phyloP scores from a whole-genome alignment of 2,113 vertebrate genomes.

The Apodemus speciosus region DNA sequence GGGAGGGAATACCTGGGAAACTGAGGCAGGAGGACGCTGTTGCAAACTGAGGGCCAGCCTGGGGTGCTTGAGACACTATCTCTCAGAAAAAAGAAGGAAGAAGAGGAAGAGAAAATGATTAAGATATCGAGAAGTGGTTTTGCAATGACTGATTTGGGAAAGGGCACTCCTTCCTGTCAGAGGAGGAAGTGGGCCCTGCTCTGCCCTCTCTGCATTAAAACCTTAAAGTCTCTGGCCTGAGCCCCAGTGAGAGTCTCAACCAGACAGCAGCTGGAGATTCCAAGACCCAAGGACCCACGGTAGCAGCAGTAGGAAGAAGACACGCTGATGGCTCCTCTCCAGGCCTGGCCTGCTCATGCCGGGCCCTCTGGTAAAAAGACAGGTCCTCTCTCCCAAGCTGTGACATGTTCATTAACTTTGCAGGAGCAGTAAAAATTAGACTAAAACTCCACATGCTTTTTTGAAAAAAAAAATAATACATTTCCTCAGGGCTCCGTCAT shows the following conservation, averaged over 20 bases:
- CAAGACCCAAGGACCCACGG: not conserved
- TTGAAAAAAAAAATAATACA: not conserved
- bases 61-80: not conserved
- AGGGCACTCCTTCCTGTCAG: not conserved
- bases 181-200: not conserved
- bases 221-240: not conserved
- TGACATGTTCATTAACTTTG: not conserved
- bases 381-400: not conserved
- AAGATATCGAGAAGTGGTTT: not conserved
- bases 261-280: not conserved
- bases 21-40: not conserved
- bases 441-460: not conserved
- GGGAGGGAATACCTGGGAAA: not conserved
- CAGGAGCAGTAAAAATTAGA: constrained; percentile 11
- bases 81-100: not conserved
- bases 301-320: not conserved
- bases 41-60: not conserved
- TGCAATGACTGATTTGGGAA: not conserved
- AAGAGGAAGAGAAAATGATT: not conserved
- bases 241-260: not conserved
- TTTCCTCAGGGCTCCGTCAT: constrained; percentile 4
- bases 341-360: not conserved
- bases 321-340: not conserved
- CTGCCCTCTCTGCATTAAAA: not conserved
- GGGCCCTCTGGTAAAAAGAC: not conserved